Evolutionary conservation across 23 tunicate species (phyloP).

Genomic region (Pegea sp.): DNA sequence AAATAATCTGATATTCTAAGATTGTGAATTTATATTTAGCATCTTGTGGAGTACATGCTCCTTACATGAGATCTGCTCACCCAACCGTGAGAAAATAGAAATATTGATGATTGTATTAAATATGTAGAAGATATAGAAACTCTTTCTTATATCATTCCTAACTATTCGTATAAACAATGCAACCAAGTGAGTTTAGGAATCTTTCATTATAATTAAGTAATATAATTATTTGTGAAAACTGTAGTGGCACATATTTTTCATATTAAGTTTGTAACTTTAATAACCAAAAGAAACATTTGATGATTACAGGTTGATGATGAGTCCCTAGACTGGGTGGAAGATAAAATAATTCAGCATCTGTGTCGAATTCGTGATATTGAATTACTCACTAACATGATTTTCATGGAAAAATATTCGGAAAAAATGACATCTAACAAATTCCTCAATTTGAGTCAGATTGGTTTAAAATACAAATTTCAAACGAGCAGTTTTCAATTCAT

Average conservation of each 20-base stretch:
- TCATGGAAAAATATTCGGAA: too few species aligned
- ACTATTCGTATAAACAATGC: slow-evolving; percentile 20
- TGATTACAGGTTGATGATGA: neutral
- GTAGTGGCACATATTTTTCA: too few species aligned
- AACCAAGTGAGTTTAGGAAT: too few species aligned
- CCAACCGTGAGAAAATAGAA: slow-evolving; percentile 25
- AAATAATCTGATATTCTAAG: neutral
- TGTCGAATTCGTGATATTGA: slow-evolving; percentile 51
- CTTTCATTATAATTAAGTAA: too few species aligned
- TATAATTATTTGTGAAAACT: too few species aligned
- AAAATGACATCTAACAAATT: too few species aligned
- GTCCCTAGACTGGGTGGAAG: slow-evolving; percentile 20
- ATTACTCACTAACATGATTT: too few species aligned
- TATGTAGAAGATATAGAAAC: slow-evolving; percentile 18
- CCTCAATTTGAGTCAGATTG: slow-evolving; percentile 17
- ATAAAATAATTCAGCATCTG: slow-evolving; percentile 30
- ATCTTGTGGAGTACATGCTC: slow-evolving; percentile 83
- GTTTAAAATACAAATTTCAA: too few species aligned
- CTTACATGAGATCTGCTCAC: slow-evolving; percentile 60
- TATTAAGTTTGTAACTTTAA: too few species aligned
- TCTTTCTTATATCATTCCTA: slow-evolving; percentile 52
- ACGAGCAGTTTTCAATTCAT: too few species aligned
- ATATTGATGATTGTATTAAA: slow-evolving; percentile 7
- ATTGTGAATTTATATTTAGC: slow-evolving; percentile 16
- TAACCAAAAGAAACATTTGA: neutral